Evolutionary conservation across 2,113 vertebrate genomes (phyloP).

Genomic region (Arizona elegans): DNA sequence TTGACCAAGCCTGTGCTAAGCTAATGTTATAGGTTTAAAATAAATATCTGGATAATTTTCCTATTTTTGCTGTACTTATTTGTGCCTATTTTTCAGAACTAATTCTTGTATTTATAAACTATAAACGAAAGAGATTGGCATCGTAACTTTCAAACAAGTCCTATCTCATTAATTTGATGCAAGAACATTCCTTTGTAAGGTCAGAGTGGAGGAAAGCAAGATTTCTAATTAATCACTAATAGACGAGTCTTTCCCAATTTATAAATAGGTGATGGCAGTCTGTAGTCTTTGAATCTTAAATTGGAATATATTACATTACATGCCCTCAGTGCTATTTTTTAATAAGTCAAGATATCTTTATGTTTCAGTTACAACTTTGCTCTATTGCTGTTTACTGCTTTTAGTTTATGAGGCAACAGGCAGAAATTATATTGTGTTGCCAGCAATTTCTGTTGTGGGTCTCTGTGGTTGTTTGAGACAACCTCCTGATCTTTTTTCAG

Average conservation of each 20-base stretch:
- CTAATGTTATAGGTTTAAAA: neutral
- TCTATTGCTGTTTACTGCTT: neutral
- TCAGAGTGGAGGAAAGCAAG: neutral
- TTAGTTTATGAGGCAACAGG: neutral
- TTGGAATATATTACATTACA: neutral
- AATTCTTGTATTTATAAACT: neutral
- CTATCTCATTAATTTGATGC: neutral
- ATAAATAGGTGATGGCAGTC: slow-evolving; percentile 20
- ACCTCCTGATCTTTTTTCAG: neutral
- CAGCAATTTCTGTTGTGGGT: neutral
- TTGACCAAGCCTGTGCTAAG: neutral
- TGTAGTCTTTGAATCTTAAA: slow-evolving; percentile 5
- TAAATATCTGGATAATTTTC: neutral
- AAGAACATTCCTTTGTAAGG: neutral
- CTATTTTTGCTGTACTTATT: neutral
- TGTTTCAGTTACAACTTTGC: neutral
- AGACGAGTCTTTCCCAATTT: slow-evolving; percentile 33
- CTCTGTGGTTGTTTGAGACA: slow-evolving; percentile 15
- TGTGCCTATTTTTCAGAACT: neutral
- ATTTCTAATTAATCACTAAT: slow-evolving; percentile 45
- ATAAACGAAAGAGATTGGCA: neutral
- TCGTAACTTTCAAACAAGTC: neutral
- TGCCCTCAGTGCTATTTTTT: neutral
- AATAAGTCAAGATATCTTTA: neutral
- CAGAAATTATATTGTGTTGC: neutral